Evolutionary conservation across 1,140 invertebrate species (phyloP), one percentile per base, ranked within the genome.

Genomic region (Coptotermes formosanus): DNA sequence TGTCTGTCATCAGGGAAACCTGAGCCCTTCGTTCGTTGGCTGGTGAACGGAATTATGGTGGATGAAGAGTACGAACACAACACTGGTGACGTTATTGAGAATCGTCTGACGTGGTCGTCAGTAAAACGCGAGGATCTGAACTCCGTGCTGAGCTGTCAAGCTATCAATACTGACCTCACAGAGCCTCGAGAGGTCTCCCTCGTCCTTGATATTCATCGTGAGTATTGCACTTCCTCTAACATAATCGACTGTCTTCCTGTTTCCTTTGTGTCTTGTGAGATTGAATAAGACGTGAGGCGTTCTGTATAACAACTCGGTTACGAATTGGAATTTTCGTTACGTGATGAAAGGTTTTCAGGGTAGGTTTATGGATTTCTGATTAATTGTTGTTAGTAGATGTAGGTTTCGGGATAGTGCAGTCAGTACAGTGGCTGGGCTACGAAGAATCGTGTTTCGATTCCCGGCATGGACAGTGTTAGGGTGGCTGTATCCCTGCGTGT

Each of bases 81-180:
- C 90, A 94, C 94, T 44, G 96, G 95, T 25, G 95, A 96, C 90
- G 95, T 97, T 43, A 97, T 97, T 87, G 96, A 97, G 90, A 97
- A 97, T 91, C 93, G 95, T 87, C 92, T 97, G 82, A 93, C 94
- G 82, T 95, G 96, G 92, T 93, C 93, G 52, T 92, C 93, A 25
- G 93, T 97, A 85, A 92, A 93, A 45, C 92, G 97, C 55, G 94
- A 94, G n/a, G 95, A 97, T 91, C 93, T 97, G 86, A 94, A 96
- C 86, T 94, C 95, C 4, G 94, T 96, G 88, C 96, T 97, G 90
- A 96, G 95, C 69, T 98, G 96, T 90, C 95, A 96, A 89, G 96
- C 97, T 21, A 92, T 94, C 87, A 98, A 98, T 90, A 97, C 96
- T 14, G 93, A 94, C 88, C 93, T 97, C 44, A 94, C 95, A 48